These are phyloP conservation scores for Oxytorus armatus DNA, from an alignment of 2,888 invertebrate species.

Conservation along the genomic window DNA sequence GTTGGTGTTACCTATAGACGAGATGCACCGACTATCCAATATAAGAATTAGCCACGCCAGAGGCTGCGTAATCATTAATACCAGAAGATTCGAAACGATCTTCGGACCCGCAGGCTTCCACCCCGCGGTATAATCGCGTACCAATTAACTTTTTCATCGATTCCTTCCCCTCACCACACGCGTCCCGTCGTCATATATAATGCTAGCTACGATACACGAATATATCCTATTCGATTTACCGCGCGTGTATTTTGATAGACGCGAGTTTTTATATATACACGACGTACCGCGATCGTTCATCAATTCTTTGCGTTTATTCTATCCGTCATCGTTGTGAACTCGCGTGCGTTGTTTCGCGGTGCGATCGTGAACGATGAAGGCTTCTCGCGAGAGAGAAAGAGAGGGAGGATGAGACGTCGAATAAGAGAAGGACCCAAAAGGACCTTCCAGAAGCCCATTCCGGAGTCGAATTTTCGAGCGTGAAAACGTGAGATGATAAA, in stretches of 20 bases:
- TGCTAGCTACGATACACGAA: conserved; percentile 1
- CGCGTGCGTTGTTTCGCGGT: conserved; percentile 4
- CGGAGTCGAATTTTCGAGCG: conserved; percentile 68
- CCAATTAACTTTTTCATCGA: conserved; percentile 80
- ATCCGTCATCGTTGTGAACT: conserved; percentile 51
- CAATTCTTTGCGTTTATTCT: conserved; percentile 55
- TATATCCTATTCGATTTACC: background rate
- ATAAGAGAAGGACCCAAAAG: background rate
- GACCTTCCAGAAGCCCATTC: conserved; percentile 52
- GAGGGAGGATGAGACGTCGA: background rate
- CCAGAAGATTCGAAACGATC: conserved; percentile 61
- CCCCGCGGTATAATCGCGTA: conserved; percentile 77
- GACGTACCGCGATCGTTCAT: conserved; percentile 32
- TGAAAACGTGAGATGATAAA: conserved; percentile 73
- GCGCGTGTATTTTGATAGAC: conserved; percentile 13
- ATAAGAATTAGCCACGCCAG: conserved; percentile 69
- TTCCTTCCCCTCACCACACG: conserved; percentile 34
- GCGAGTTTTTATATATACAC: background rate
- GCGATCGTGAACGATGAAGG: conserved; percentile 24
- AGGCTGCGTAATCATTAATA: conserved; percentile 68
- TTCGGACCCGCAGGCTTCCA: conserved; percentile 43
- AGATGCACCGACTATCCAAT: conserved; percentile 67
- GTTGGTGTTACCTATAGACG: conserved; percentile 40
- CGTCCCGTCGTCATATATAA: conserved; percentile 16
- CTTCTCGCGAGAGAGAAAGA: conserved; percentile 18